Conservation (phyloP, 2,113 vertebrate genomes). For the Gorsachius goisagi region DNA sequence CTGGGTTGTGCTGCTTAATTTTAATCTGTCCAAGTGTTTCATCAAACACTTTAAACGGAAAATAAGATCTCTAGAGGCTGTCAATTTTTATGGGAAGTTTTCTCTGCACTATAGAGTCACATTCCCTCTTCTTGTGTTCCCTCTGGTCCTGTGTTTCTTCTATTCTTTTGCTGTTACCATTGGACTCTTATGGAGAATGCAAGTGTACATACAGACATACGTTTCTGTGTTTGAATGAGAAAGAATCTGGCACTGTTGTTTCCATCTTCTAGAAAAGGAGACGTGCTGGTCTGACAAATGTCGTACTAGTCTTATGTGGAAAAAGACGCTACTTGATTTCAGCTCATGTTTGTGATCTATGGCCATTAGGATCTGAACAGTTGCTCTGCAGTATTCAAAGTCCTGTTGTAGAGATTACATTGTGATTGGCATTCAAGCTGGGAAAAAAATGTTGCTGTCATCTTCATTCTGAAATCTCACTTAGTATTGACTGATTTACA, state of each 20-base stretch:
- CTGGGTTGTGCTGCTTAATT: background rate
- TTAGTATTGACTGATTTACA: background rate
- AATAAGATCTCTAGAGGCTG: background rate
- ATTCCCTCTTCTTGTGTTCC: background rate
- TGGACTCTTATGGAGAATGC: background rate
- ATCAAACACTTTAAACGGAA: background rate
- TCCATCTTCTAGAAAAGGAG: background rate
- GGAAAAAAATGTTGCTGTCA: background rate
- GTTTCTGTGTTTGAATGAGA: background rate
- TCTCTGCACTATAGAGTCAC: background rate
- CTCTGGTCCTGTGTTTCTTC: background rate
- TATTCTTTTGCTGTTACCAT: background rate
- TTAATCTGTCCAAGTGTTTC: background rate
- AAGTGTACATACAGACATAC: accelerated
- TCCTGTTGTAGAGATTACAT: background rate
- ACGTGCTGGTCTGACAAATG: background rate
- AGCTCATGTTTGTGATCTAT: background rate
- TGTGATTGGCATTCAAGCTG: background rate
- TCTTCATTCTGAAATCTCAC: background rate
- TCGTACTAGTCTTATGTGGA: background rate
- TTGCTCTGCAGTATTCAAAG: background rate
- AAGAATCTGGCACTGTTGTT: background rate
- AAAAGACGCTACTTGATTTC: background rate
- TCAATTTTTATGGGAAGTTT: background rate
- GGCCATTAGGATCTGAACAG: background rate